Evolutionary conservation across 2,888 invertebrate genomes (phyloP), one percentile per base, ranked within the genome.

Genomic region (Troides aeacus): DNA sequence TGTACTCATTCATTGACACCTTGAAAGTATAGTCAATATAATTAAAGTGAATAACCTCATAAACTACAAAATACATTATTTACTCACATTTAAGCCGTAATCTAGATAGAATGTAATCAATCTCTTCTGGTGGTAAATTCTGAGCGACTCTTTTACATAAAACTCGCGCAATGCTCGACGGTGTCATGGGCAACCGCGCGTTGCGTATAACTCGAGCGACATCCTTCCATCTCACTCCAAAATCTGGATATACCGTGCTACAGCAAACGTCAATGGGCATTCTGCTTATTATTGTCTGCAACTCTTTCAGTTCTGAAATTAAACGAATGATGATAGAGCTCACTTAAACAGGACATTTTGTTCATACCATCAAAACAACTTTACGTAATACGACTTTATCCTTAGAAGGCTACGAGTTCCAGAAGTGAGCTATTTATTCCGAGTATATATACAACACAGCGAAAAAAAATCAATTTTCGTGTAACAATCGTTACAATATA

Each of bases 191-290:
- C 15, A 89, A 73, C 0, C 85, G 74, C 0, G 81, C 75, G 24
- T 81, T 84, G 1, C 85, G 77, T 0, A 90, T 79, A 0, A 84
- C 83, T 0, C 75, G 75, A 0, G 84, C 77, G 0, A 90, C 75
- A 0, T 87, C 84, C 6, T 77, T 72, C 89, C 89, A 90, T 2
- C 75, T 74, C 1, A 90, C 74, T 0, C 86, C 87, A n/a, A 90
- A 83, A 65, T 89, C 89, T 0, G 89, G 85, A 1, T 87, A 59
- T 0, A 83, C 85, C 0, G 76, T 73, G 2, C 75, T 74, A 64
- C 84, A 85, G 71, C 84, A 85, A 2, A 81, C 75, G 3, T 82
- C 76, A 2, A 88, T 60, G 0, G 87, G 76, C 84, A 89, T 84
- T 66, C 81, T 87, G 0, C 81, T 74, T 70, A 90, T 82, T 0